Conservation (phyloP, 2,113 vertebrate species). For the Lathamus discolor region DNA sequence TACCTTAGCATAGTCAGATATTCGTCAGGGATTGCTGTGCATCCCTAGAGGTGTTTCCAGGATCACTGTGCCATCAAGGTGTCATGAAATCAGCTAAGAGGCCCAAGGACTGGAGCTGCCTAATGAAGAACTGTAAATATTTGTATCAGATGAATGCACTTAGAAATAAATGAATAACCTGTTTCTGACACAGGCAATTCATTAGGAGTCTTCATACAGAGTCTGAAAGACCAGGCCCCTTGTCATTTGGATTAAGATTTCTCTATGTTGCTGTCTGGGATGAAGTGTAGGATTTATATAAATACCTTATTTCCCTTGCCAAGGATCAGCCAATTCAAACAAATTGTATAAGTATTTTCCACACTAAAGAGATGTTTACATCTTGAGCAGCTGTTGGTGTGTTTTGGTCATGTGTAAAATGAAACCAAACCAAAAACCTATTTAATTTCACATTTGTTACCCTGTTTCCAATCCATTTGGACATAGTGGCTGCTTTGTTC, state of each 20-base stretch:
- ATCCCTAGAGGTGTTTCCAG: not conserved
- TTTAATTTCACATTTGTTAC: not conserved
- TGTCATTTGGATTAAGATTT: not conserved
- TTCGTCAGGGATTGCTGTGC: not conserved
- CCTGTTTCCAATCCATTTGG: not conserved
- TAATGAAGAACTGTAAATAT: not conserved
- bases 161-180: not conserved
- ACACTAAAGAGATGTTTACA: not conserved
- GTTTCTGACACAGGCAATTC: not conserved
- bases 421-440: not conserved
- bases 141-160: not conserved
- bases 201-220: not conserved
- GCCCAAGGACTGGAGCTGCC: not conserved
- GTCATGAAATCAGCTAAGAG: not conserved
- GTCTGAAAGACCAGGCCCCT: not conserved
- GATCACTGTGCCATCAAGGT: fast-evolving
- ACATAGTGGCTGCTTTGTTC: not conserved
- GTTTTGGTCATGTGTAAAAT: not conserved
- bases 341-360: not conserved
- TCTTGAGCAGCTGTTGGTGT: not conserved
- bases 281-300: not conserved
- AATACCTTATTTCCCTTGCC: not conserved
- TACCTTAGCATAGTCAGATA: not conserved
- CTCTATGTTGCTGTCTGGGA: not conserved
- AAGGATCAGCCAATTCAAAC: not conserved